phyloP scores from a whole-genome alignment of 2,113 vertebrate species.

The Oxygymnocypris stewartii region DNA sequence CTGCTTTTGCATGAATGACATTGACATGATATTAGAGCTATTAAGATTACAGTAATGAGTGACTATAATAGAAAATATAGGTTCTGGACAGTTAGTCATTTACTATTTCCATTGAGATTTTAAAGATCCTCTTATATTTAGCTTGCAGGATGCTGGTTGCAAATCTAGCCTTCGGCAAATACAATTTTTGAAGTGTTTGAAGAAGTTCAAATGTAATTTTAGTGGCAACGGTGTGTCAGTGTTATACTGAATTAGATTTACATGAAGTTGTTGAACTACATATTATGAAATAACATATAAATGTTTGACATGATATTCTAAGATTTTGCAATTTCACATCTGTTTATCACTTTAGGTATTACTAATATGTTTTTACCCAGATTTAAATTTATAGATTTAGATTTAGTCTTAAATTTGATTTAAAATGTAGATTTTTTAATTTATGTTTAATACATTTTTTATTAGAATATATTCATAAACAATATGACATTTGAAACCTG shows the following conservation, averaged over 20 bases:
- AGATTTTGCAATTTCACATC: neutral
- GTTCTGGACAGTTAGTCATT: neutral
- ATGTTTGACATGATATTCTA: neutral
- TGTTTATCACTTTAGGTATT: neutral
- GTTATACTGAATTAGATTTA: neutral
- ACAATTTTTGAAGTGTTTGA: neutral
- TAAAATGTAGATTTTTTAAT: neutral
- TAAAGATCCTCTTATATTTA: neutral
- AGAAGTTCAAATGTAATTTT: neutral
- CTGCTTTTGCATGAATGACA: slow-evolving; percentile 7
- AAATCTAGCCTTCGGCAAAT: neutral
- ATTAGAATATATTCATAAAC: neutral
- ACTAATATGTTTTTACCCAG: neutral
- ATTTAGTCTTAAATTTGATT: neutral
- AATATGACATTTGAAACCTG: neutral
- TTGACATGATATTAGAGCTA: neutral
- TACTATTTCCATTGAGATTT: neutral
- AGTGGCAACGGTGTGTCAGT: neutral
- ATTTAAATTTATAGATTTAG: neutral
- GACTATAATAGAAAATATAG: neutral
- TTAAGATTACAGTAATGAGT: slow-evolving; percentile 7
- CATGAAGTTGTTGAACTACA: neutral
- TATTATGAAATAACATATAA: neutral
- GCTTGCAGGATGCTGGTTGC: neutral
- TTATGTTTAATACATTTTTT: no score